Base-by-base conservation (phyloP, 2,797 vertebrate genomes). In the Taeniopygia guttata region DNA sequence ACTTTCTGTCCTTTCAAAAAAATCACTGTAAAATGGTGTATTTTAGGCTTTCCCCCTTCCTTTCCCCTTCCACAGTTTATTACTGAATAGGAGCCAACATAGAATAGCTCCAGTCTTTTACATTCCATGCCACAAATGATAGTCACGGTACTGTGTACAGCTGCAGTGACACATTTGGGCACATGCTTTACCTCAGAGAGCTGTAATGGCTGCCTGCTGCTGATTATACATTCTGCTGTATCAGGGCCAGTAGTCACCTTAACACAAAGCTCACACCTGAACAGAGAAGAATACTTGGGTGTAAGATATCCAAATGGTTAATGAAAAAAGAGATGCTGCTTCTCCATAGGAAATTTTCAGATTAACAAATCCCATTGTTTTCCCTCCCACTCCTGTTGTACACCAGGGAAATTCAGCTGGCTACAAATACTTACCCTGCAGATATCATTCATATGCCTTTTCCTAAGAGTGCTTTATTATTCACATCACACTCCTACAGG, bases 371-470 rank as follows among this genome's bases (percentile, higher is more conserved):
- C 42, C 64, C 51, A 70, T 94, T 96, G 94, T 95, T 72, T 94
- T 91, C 30, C 49, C 70, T 96, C 85, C 89, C 54, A 67, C 83
- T 94, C n/a, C 16, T 86, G 74, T 52, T 82, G 64, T 94, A 91
- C 80, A 80, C 78, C 27, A 93, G 89, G 84, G 85, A 91, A 90
- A 94, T 95, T 95, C 91, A 77, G 74, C 83, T 96, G 96, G 77
- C 89, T 94, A 90, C 90, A 91, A 94, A 94, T 89, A 95, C 87
- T 91, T 94, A 92, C 67, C 87, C 93, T 91, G 93, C 93, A 97
- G 95, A 87, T 96, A 96, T 94, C 80, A 93, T 95, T 95, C 87
- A 96, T 90, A 77, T 54, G 78, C 83, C 51, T 94, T 94, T 94
- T 88, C 56, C 70, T 90, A 68, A 91, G 43, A 48, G 70, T 94